Evolutionary conservation across 30 jellyfish, hydroid and myxozoan genomes (phyloP), one percentile per base, ranked within the genome.

Genomic region (Catostylus mosaicus): DNA sequence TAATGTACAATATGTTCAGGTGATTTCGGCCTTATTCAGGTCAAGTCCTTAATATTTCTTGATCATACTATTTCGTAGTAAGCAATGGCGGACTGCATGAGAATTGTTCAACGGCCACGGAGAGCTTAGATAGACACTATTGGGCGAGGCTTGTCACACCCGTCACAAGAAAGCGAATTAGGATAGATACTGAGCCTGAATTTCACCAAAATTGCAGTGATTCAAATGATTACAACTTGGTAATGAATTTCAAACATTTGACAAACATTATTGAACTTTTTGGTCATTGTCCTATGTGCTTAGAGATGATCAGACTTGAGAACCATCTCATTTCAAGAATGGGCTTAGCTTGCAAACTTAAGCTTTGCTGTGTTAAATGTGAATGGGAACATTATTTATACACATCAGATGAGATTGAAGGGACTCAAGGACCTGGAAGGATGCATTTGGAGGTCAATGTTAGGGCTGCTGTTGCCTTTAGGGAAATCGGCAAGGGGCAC

Each of bases 401-500:
- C 61, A 14, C 62, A 3, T 67, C 80, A 67, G 32, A 33, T 0
- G 30, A 67, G 33, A 5, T 0, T n/a, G 11, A 14, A 9, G 32
- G 14, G 27, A 16, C 46, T 8, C 19, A 10, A 5, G 48, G 72
- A 19, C 48, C 19, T 0, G 76, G 76, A 22, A 27, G 76, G 0
- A 29, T 27, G 30, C 10, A 26, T 34, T 67, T 26, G 30, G 54
- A 40, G 54, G 14, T 40, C 54, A 40, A 40, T 14, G 7, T 40
- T 5, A 40, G 54, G 54, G 54, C 54, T 40, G 54, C 11, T 5
- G 14, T 40, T 40, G 70, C 30, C 19, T 40, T 40, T 40, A 40
- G 54, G 14, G 54, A 40, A 40, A n/a, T n/a, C 7, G 78, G 78
- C n/a, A 65, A 65, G 23, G 78, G 78, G 54, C 78, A 65, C 50